Percentiles rank a stretch among this genome's conserved stretches.
Conservation (phyloP, 2,888 invertebrate species). For the Gibbula magus region DNA sequence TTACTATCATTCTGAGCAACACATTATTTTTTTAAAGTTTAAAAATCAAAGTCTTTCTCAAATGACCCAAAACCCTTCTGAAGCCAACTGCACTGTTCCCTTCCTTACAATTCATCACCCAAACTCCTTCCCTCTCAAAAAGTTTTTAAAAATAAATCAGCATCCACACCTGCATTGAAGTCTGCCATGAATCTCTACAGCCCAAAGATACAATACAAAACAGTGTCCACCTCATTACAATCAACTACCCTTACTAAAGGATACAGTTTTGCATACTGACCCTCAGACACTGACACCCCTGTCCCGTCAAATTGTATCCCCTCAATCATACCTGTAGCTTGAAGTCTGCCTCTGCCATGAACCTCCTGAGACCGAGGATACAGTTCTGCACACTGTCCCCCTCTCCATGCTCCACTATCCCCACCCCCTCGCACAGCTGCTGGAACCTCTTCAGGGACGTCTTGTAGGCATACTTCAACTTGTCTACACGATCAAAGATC, state of each 20-base stretch:
- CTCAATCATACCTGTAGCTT: slow-evolving; percentile 46
- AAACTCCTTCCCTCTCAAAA: no score
- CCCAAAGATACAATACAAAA: slow-evolving; percentile 60
- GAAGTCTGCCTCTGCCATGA: slow-evolving; percentile 44
- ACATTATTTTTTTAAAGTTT: no score
- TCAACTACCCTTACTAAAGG: slow-evolving; percentile 44
- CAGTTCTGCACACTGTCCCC: slow-evolving; percentile 61
- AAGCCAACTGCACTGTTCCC: no score
- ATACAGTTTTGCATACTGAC: no score
- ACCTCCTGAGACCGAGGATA: slow-evolving; percentile 52
- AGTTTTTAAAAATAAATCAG: no score
- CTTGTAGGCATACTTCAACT: slow-evolving; percentile 49
- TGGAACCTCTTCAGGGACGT: slow-evolving; percentile 51
- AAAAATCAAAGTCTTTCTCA: no score
- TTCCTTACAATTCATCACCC: no score
- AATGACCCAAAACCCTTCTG: no score
- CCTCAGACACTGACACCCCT: slow-evolving; percentile 44
- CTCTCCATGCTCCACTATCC: slow-evolving; percentile 44
- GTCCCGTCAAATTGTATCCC: background rate
- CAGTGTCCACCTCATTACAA: slow-evolving; percentile 48
- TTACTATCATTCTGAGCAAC: no score
- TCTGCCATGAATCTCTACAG: slow-evolving; percentile 48
- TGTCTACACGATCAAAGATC: slow-evolving; percentile 47
- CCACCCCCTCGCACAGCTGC: slow-evolving; percentile 48
- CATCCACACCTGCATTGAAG: slow-evolving; percentile 50